A percentile compares a stretch with the other conserved stretches of the same genome.
Evolutionary conservation across 2,888 invertebrate species (phyloP).

Genomic region (Margaritifera margaritifera): DNA sequence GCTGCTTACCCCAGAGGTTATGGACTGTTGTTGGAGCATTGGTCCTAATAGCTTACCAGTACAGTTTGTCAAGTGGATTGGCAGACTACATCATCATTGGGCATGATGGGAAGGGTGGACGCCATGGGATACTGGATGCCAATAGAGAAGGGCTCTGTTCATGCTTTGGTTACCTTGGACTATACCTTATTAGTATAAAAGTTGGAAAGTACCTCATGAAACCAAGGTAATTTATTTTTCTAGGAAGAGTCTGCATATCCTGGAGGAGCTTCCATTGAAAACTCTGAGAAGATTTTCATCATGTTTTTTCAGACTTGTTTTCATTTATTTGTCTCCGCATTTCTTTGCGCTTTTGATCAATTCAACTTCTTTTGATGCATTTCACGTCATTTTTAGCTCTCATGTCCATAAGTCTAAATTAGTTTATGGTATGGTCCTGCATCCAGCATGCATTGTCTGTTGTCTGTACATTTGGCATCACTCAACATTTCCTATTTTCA

Average conservation of each 20-base stretch:
- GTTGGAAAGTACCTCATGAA: constrained; percentile 60
- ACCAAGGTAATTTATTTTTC: constrained; percentile 48
- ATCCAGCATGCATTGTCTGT: no score
- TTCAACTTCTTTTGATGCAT: no score
- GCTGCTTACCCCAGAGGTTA: constrained; percentile 75
- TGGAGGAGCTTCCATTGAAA: background rate
- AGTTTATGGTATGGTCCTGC: no score
- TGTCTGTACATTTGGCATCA: no score
- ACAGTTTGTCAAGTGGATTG: constrained; percentile 78
- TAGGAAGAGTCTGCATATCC: no score
- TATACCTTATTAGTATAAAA: constrained; percentile 83
- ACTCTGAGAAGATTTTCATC: background rate
- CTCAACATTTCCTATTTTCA: no score
- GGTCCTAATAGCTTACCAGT: constrained; percentile 80
- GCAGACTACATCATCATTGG: constrained; percentile 80
- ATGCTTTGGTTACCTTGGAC: constrained; percentile 85
- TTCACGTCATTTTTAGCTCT: no score
- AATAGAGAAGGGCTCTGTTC: constrained; percentile 95
- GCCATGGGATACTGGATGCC: constrained; percentile 80
- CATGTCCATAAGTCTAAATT: no score
- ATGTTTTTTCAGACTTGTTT: background rate
- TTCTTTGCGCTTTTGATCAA: no score
- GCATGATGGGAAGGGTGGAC: constrained; percentile 52
- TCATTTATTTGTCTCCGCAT: no score
- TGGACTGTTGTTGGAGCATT: constrained; percentile 77